These are phyloP conservation scores for Aldabrachelys gigantea DNA, from an alignment of 2,113 vertebrate species.

Conservation along the genomic window DNA sequence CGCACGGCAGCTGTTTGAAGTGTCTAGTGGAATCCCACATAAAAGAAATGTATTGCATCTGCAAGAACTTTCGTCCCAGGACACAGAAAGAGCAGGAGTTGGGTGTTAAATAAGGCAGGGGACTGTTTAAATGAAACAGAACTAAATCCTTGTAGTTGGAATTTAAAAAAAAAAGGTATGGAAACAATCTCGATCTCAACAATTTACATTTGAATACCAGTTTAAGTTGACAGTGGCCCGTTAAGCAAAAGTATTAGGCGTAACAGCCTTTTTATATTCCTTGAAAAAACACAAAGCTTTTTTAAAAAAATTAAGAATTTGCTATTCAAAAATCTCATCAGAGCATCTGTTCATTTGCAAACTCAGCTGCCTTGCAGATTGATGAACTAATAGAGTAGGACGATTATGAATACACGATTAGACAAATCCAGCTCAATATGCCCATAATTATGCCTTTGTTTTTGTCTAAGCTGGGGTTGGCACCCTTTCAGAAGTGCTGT, in stretches of 20 bases:
- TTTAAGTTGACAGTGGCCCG: not conserved
- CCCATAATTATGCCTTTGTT: not conserved
- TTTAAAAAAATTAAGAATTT: not conserved
- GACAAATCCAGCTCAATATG: not conserved
- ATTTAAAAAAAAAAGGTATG: not conserved
- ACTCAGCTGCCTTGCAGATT: accelerated
- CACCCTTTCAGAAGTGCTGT: too few species aligned
- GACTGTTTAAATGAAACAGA: accelerated
- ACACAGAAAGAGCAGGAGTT: not conserved
- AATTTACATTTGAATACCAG: not conserved
- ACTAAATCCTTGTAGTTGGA: not conserved
- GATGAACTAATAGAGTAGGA: not conserved
- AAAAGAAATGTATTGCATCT: too few species aligned
- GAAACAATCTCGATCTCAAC: not conserved
- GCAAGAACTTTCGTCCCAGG: too few species aligned
- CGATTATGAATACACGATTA: not conserved
- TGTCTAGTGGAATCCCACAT: too few species aligned
- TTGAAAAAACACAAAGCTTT: not conserved
- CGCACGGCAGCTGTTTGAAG: too few species aligned
- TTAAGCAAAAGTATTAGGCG: not conserved
- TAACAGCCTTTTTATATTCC: not conserved
- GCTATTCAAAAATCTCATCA: accelerated
- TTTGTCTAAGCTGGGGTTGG: not conserved
- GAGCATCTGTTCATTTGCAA: not conserved
- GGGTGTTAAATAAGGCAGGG: accelerated